phyloP scores from a whole-genome alignment of 2,113 vertebrate genomes.

The Dascyllus trimaculatus region DNA sequence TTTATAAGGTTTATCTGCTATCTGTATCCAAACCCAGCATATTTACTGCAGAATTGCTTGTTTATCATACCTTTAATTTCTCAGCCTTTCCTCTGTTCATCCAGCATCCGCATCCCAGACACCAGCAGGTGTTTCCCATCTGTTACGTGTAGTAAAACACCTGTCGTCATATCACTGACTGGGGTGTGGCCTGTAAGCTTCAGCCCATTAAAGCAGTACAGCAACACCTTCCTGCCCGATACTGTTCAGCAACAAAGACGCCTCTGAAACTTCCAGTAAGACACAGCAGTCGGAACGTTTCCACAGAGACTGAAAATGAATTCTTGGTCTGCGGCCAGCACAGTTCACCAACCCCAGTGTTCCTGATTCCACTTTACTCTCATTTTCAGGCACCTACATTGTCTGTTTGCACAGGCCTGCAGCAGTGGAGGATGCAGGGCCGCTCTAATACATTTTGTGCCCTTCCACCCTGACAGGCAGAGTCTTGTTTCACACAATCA shows the following conservation, averaged over 20 bases:
- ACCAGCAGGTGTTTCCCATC: neutral
- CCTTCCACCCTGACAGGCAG: slow-evolving; percentile 24
- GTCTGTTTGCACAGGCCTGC: slow-evolving; percentile 10
- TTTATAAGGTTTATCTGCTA: neutral
- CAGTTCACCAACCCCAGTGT: neutral
- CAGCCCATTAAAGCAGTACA: neutral
- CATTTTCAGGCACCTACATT: slow-evolving; percentile 2
- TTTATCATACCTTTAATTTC: neutral
- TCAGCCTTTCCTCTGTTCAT: neutral
- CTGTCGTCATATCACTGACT: neutral
- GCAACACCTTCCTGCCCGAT: neutral
- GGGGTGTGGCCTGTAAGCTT: neutral
- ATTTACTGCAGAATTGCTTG: too few species aligned
- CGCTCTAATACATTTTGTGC: neutral
- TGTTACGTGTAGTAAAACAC: neutral
- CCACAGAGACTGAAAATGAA: slow-evolving; percentile 26
- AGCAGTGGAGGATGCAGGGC: slow-evolving; percentile 1
- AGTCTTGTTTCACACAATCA: slow-evolving; percentile 39
- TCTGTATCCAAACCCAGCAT: neutral
- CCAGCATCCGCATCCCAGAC: neutral
- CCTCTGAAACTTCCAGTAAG: neutral
- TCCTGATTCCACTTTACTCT: neutral
- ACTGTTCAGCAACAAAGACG: neutral
- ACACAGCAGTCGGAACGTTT: slow-evolving; percentile 7
- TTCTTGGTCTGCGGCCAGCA: slow-evolving; percentile 1